Percentiles rank a stretch among this genome's conserved stretches.
These are phyloP conservation scores for Alloscopus bannaensis DNA, from an alignment of 2,888 invertebrate species.

Conservation along the genomic window DNA sequence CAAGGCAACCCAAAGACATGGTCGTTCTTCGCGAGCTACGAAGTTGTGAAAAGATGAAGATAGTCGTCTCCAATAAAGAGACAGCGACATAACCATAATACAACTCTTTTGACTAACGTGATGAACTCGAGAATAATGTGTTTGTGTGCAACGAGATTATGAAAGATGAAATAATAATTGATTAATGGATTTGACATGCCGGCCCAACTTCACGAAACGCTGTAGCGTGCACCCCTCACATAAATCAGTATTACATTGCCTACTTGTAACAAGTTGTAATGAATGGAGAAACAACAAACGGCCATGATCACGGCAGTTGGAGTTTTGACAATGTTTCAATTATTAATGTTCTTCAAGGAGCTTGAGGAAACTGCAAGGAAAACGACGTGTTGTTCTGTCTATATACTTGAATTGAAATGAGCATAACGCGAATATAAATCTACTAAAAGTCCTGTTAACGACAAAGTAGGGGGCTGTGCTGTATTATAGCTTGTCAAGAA, in stretches of 20 bases:
- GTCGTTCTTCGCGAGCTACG: no score
- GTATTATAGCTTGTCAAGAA: conserved; percentile 29
- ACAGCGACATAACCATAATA: neutral
- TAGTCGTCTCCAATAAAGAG: no score
- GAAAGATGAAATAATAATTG: conserved; percentile 61
- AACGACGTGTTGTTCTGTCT: conserved; percentile 11
- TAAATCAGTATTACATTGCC: neutral
- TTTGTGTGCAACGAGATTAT: conserved; percentile 9
- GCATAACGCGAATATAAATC: neutral
- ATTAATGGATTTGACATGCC: conserved; percentile 66
- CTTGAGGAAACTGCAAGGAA: conserved; percentile 1
- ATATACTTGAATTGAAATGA: conserved; percentile 11
- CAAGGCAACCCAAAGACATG: neutral
- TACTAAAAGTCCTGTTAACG: conserved; percentile 16
- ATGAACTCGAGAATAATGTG: neutral
- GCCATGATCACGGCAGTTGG: neutral
- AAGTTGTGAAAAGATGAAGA: no score
- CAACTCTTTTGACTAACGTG: no score
- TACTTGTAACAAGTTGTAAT: conserved; percentile 9
- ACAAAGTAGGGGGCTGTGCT: conserved; percentile 15
- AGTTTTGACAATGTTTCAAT: conserved; percentile 17
- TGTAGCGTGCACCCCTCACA: neutral
- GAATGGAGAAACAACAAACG: conserved; percentile 16
- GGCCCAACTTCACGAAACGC: conserved; percentile 50
- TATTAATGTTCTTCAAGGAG: conserved; percentile 16